Evolutionary conservation across 1,140 invertebrate species (phyloP), one percentile per base, ranked within the genome.

Genomic region (Bicyclus anynana): DNA sequence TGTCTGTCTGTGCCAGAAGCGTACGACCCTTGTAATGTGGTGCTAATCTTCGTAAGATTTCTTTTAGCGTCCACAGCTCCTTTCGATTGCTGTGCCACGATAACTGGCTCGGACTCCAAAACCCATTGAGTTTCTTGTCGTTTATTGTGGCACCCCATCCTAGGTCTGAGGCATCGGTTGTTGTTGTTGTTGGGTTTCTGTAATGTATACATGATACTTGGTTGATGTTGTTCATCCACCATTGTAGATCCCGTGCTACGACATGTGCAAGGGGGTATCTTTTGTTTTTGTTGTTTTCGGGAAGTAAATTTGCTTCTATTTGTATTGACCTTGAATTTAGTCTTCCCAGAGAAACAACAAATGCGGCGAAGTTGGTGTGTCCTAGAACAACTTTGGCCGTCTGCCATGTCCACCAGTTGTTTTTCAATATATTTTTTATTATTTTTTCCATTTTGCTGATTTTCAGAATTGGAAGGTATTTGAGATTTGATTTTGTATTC

Each of bases 331-430:
- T 61, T 50, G 59, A 66, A 35, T 71, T 66, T 7, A 76, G 56
- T 27, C 67, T 69, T 90, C 91, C 47, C 88, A 89, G 56, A 84
- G 72, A 74, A 89, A 91, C 58, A 75, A 91, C 64, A 89, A 89
- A 61, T 89, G 89, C 59, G 77, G 89, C 88, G 60, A 87, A 88
- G 2, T 90, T 87, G 7, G 72, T 18, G 12, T 58, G 51, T 1
- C 59, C 59, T 4, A 69, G 44, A 0, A 61, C 35, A 6, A 14
- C 27, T 29, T 17, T 17, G 4, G 33, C 33, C 12, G 3, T 2
- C 33, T 12, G 12, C 33, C 33, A 35, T n/a, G 10, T 35, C 33
- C 33, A 35, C 33, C 12, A 12, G 10, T 12, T 3, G 9, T 12
- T 10, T 12, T 5, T 35, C 3, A 35, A 12, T 2, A 35, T 2